A percentile compares a stretch with the other conserved stretches of the same genome.
Evolutionary conservation across 2,888 invertebrate species (phyloP).

Genomic region (Caenorhabditis becei): DNA sequence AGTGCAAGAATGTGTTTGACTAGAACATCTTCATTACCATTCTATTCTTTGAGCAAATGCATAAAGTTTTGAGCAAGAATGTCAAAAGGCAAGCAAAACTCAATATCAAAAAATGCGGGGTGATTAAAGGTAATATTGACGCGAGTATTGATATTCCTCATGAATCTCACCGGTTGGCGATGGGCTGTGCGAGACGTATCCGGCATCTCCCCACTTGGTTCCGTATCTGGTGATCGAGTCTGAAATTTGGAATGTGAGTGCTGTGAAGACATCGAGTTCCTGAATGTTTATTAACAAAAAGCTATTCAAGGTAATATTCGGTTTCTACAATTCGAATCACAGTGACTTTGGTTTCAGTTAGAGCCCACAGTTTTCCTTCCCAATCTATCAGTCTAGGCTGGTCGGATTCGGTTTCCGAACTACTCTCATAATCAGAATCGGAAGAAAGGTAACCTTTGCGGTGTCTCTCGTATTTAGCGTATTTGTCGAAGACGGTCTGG

Average conservation of each 20-base stretch:
- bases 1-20: constrained; percentile 2
- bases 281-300: constrained; percentile 32
- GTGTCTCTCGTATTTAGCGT: constrained; percentile 73
- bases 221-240: constrained; percentile 73
- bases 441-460: constrained; percentile 67
- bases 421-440: constrained; percentile 52
- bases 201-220: constrained; percentile 72
- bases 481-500: constrained; percentile 70
- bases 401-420: constrained; percentile 42
- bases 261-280: neutral
- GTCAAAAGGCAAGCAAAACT: constrained; percentile 57
- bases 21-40: constrained; percentile 53
- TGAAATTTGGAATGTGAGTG: constrained; percentile 46
- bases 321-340: constrained; percentile 70
- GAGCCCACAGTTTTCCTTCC: constrained; percentile 65
- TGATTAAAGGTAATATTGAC: constrained; percentile 46
- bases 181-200: constrained; percentile 71
- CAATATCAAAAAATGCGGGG: constrained; percentile 32
- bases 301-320: constrained; percentile 63
- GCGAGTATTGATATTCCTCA: constrained; percentile 48
- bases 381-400: constrained; percentile 53
- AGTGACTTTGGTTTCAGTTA: constrained; percentile 70
- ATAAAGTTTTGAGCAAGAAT: constrained; percentile 49
- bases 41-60: constrained; percentile 45
- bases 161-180: constrained; percentile 70